Conservation (phyloP, 2,888 invertebrate genomes). For the Philonicus albiceps region DNA sequence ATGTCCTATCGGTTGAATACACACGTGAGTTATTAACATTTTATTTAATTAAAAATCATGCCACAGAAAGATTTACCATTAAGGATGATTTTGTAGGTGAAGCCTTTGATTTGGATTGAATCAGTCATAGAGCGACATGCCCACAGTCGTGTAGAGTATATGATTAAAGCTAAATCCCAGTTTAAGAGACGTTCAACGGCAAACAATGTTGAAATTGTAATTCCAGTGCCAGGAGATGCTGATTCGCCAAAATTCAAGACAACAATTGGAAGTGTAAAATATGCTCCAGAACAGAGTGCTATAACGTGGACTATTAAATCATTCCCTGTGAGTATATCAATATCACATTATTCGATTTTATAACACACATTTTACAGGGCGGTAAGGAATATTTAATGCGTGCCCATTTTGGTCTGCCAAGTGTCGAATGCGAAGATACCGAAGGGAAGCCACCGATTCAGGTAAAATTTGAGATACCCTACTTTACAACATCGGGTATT, state of each 20-base stretch:
- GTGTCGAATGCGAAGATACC: slow-evolving; percentile 90
- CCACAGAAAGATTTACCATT: too few relatives aligned
- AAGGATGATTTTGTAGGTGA: too few relatives aligned
- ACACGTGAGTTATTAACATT: too few relatives aligned
- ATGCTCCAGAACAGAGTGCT: slow-evolving; percentile 95
- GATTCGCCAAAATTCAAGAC: slow-evolving; percentile 99
- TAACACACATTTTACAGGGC: slow-evolving; percentile 67
- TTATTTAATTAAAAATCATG: too few relatives aligned
- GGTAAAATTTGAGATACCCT: slow-evolving; percentile 98
- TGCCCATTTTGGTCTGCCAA: slow-evolving; percentile 96
- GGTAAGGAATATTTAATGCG: slow-evolving; percentile 98
- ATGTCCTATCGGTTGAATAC: slow-evolving; percentile 98
- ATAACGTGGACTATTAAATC: slow-evolving; percentile 98
- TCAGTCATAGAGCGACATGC: slow-evolving; percentile 97
- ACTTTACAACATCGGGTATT: slow-evolving; percentile 98
- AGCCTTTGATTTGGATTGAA: slow-evolving; percentile 98
- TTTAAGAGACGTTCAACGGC: slow-evolving; percentile 97
- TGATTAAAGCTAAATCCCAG: slow-evolving; percentile 99
- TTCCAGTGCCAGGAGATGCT: slow-evolving; percentile 95
- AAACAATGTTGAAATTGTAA: slow-evolving; percentile 97
- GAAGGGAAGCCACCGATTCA: slow-evolving; percentile 98
- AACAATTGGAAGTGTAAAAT: slow-evolving; percentile 95
- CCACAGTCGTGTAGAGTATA: slow-evolving; percentile 97
- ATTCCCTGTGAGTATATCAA: slow-evolving; percentile 75
- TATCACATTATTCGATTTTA: not conserved